Conservation (phyloP, 2,113 vertebrate genomes). For the Hypanus sabinus region DNA sequence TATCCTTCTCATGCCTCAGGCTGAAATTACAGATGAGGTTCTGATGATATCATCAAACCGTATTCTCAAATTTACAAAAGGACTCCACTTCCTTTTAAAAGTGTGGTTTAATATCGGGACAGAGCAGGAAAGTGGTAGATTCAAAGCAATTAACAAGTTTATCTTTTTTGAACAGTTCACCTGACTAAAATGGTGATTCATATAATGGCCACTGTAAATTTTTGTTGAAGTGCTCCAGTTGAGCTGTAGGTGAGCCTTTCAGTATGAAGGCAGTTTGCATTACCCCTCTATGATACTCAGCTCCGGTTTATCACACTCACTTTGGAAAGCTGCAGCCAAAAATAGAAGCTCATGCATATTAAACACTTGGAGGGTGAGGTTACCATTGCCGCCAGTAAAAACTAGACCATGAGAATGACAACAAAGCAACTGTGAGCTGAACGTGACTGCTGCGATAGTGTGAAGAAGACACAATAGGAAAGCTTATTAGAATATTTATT, state of each 20-base stretch:
- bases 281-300: neutral
- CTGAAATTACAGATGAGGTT: neutral
- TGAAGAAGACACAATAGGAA: neutral
- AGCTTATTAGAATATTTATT: neutral
- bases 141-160: neutral
- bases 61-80: neutral
- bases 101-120: neutral
- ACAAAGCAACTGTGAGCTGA: neutral
- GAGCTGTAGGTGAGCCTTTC: neutral
- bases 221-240: neutral
- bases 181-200: neutral
- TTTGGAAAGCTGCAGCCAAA: neutral
- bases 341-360: constrained; percentile 18
- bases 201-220: neutral
- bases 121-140: neutral
- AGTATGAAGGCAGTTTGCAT: neutral
- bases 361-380: neutral
- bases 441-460: neutral
- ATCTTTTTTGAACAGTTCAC: neutral
- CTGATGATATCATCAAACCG: neutral
- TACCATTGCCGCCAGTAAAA: neutral
- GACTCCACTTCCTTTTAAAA: neutral
- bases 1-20: neutral
- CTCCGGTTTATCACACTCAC: neutral
- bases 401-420: neutral